Conservation (phyloP, 2,797 vertebrate species). For the Vireo griseus region DNA sequence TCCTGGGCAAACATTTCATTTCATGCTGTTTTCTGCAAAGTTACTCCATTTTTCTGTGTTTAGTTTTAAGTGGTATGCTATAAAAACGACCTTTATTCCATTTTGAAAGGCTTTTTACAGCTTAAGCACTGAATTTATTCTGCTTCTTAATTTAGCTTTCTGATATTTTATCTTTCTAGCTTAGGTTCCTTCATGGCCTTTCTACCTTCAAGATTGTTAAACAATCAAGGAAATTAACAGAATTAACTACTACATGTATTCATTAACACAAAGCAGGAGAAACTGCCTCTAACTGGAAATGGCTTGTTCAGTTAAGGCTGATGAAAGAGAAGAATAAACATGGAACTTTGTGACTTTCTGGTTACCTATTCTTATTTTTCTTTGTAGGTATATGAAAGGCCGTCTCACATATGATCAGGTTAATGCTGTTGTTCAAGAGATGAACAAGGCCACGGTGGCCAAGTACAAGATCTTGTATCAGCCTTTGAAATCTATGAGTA, state of each 20-base stretch:
- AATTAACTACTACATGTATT: neutral
- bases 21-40: neutral
- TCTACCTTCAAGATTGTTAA: neutral
- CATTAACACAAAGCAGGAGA: neutral
- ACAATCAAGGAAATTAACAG: neutral
- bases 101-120: neutral
- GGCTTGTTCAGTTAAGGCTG: neutral
- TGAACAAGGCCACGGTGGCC: conserved; percentile 79
- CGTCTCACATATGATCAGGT: conserved; percentile 83
- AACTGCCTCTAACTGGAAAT: neutral
- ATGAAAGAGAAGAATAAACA: neutral
- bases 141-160: neutral
- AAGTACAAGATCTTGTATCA: conserved; percentile 89
- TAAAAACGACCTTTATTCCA: neutral
- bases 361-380: neutral
- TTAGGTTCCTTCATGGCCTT: neutral
- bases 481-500: conserved; percentile 73
- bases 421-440: conserved; percentile 78
- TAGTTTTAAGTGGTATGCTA: fast-evolving
- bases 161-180: neutral
- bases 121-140: neutral
- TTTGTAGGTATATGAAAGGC: conserved; percentile 89
- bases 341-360: neutral
- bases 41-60: neutral
- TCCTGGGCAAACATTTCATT: neutral